A percentile compares a stretch with the other conserved stretches of the same genome.
These are phyloP conservation scores for Caenorhabditis sp. DNA, from an alignment of 2,888 invertebrate genomes.

Conservation along the genomic window DNA sequence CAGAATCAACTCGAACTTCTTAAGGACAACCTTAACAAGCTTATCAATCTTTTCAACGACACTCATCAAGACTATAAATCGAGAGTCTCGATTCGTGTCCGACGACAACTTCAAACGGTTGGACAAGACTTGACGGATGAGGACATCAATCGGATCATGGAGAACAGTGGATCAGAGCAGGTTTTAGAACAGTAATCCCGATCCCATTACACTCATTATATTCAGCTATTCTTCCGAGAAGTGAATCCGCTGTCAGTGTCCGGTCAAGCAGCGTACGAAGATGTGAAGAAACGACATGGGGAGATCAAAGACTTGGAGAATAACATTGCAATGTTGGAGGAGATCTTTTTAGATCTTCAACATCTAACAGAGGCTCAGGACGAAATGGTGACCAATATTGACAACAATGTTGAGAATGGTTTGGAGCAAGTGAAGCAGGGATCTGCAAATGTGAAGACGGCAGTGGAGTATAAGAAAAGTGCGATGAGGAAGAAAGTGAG, in stretches of 20 bases:
- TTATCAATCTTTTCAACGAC: slow-evolving; percentile 78
- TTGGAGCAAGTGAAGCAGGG: slow-evolving; percentile 70
- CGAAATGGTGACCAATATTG: slow-evolving; percentile 79
- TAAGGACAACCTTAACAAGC: slow-evolving; percentile 75
- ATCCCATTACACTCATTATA: not conserved
- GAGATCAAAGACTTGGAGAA: slow-evolving; percentile 99
- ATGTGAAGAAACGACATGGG: slow-evolving; percentile 89
- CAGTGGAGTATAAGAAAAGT: slow-evolving; percentile 80
- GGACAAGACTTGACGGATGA: slow-evolving; percentile 76
- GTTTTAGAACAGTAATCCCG: slow-evolving; percentile 16
- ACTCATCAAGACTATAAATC: slow-evolving; percentile 80
- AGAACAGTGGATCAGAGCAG: slow-evolving; percentile 67
- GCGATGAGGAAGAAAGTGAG: slow-evolving; percentile 76
- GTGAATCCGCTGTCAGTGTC: slow-evolving; percentile 79
- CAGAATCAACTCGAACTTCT: slow-evolving; percentile 79
- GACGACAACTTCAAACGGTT: slow-evolving; percentile 79
- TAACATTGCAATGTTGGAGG: slow-evolving; percentile 98
- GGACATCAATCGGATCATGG: slow-evolving; percentile 79
- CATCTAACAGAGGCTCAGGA: slow-evolving; percentile 89
- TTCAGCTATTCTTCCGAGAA: slow-evolving; percentile 80
- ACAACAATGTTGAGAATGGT: slow-evolving; percentile 76
- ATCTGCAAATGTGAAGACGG: slow-evolving; percentile 71
- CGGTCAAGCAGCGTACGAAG: slow-evolving; percentile 78
- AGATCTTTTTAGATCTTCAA: slow-evolving; percentile 99
- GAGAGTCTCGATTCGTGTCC: slow-evolving; percentile 81